Percentiles rank a stretch among this genome's conserved stretches.
Evolutionary conservation across 2,113 vertebrate species (phyloP).

Genomic region (Istiophorus platypterus): DNA sequence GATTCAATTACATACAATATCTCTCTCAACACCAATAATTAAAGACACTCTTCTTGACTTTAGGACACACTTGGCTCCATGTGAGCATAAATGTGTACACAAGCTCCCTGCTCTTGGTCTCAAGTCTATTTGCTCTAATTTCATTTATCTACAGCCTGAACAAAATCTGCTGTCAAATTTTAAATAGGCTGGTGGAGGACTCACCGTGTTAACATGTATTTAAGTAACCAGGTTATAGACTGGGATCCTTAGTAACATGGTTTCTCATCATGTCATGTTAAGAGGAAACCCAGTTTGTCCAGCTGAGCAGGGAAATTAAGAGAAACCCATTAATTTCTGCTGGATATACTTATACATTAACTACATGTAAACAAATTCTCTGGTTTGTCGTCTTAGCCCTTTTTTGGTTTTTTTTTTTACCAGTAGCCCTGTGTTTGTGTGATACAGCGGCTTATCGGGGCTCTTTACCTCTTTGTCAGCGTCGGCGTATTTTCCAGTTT

Average conservation of each 20-base stretch:
- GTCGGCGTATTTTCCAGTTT: conserved; percentile 83
- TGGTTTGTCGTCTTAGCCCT: neutral
- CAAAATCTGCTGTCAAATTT: neutral
- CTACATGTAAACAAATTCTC: neutral
- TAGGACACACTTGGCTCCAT: neutral
- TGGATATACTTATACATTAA: conserved; percentile 1
- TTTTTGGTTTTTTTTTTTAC: too few relatives aligned
- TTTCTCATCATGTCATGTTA: neutral
- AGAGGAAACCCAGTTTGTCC: neutral
- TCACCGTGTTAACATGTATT: neutral
- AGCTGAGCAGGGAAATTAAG: neutral
- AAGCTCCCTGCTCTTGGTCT: conserved; percentile 11
- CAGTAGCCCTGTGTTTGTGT: neutral
- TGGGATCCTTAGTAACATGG: neutral
- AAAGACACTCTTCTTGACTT: neutral
- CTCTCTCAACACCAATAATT: neutral
- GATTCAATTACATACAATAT: too few relatives aligned
- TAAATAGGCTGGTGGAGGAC: neutral
- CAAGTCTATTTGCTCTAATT: conserved; percentile 29
- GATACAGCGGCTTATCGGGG: neutral
- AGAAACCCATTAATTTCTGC: neutral
- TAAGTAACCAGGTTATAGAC: conserved; percentile 1
- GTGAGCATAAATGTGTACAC: too few relatives aligned
- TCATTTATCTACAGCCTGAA: conserved; percentile 2
- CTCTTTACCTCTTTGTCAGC: conserved; percentile 84